phyloP scores from a whole-genome alignment of 1,140 invertebrate species.

The Babylonia areolata region DNA sequence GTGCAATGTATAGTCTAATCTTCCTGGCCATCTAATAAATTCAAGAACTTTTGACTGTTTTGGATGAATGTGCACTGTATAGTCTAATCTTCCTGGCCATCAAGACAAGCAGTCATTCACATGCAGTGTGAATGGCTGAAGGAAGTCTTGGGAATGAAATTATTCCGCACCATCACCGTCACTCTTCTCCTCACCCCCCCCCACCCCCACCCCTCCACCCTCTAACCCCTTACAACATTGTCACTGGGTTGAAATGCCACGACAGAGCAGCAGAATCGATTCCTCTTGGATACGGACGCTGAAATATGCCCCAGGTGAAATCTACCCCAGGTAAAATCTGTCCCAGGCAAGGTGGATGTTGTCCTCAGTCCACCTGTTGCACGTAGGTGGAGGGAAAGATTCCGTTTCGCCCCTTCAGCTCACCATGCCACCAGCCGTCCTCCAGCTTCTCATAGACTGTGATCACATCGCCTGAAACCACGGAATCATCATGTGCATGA shows the following conservation, averaged over 20 bases:
- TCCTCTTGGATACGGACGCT: neutral
- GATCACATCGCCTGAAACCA: constrained; percentile 86
- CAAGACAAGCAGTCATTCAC: too few species aligned
- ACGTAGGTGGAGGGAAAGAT: constrained; percentile 96
- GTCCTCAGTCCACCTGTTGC: constrained; percentile 78
- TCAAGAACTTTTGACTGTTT: too few species aligned
- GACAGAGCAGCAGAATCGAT: neutral
- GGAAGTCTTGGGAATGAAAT: too few species aligned
- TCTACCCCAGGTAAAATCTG: too few species aligned
- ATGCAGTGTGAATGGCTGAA: too few species aligned
- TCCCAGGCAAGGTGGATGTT: neutral
- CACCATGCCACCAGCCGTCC: constrained; percentile 97
- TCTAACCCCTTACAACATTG: neutral
- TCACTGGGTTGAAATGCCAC: neutral
- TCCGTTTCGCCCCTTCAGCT: constrained; percentile 88
- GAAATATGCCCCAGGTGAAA: neutral
- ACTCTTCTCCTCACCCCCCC: too few species aligned
- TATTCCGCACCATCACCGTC: too few species aligned
- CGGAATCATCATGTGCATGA: neutral
- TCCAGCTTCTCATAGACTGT: constrained; percentile 92
- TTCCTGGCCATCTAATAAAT: too few species aligned
- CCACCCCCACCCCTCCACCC: too few species aligned
- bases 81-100: too few species aligned
- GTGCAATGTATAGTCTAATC: too few species aligned
- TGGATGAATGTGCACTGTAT: too few species aligned